phyloP scores from a whole-genome alignment of 1,140 invertebrate genomes.

The Galendromus occidentalis region DNA sequence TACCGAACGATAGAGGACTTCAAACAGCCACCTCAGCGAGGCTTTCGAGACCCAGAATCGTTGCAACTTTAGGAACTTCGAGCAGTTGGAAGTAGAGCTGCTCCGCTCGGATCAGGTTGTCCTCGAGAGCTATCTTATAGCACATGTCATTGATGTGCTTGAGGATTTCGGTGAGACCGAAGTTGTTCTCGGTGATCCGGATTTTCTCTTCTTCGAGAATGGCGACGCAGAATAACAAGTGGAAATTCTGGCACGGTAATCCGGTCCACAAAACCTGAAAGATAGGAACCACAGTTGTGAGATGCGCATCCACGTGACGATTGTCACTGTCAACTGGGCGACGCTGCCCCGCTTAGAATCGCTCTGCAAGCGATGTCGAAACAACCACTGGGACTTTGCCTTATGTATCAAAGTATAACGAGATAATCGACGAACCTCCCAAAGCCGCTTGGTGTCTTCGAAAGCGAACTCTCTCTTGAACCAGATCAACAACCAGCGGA shows the following conservation, averaged over 20 bases:
- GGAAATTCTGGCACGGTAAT: slow-evolving; percentile 78
- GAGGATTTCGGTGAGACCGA: slow-evolving; percentile 85
- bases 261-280: slow-evolving; percentile 66
- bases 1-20: too few species aligned
- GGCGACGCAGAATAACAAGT: slow-evolving; percentile 68
- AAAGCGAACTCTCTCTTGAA: slow-evolving; percentile 44
- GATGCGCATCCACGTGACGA: not conserved
- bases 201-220: slow-evolving; percentile 71
- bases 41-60: not conserved
- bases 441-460: slow-evolving; percentile 33
- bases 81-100: slow-evolving; percentile 61
- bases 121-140: slow-evolving; percentile 53
- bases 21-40: not conserved
- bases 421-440: slow-evolving; percentile 31
- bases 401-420: not conserved
- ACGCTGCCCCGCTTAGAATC: not conserved
- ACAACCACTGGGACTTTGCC: not conserved
- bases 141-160: slow-evolving; percentile 88
- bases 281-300: not conserved
- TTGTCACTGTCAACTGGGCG: not conserved
- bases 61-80: not conserved
- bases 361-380: not conserved
- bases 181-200: slow-evolving; percentile 64
- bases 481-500: slow-evolving; percentile 49
- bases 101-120: slow-evolving; percentile 60